phyloP scores from a whole-genome alignment of 2,888 invertebrate genomes.

The Lasius fuliginosus region DNA sequence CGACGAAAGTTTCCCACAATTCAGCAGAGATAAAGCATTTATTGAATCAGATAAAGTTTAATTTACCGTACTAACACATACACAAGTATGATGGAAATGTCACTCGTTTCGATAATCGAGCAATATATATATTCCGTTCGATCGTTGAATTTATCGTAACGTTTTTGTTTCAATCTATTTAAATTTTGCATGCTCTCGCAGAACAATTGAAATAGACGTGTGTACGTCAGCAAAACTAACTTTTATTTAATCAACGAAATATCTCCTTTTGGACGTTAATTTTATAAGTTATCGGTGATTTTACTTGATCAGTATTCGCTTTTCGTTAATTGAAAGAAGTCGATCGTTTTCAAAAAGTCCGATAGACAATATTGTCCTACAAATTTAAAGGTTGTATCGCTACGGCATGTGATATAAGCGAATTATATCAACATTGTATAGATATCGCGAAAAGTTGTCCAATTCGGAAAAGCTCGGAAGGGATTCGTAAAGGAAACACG shows the following conservation, averaged over 20 bases:
- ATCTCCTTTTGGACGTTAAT: not conserved
- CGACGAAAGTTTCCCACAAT: conserved; percentile 54
- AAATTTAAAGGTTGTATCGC: not conserved
- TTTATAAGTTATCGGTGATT: not conserved
- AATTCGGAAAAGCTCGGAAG: conserved; percentile 40
- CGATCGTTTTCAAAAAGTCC: not conserved
- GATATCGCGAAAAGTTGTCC: conserved; percentile 46
- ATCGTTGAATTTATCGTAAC: conserved; percentile 24
- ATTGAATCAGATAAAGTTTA: conserved; percentile 57
- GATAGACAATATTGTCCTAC: not conserved
- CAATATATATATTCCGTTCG: conserved; percentile 6
- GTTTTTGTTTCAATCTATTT: conserved; percentile 25
- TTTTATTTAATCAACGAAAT: conserved; percentile 18
- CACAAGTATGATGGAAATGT: conserved; percentile 39
- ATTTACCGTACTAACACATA: conserved; percentile 49
- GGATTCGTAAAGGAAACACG: conserved; percentile 26
- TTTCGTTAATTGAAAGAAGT: not conserved
- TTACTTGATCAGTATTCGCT: not conserved
- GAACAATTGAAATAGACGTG: not conserved
- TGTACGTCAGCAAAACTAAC: not conserved
- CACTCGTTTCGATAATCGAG: conserved; percentile 40
- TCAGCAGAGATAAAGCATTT: conserved; percentile 51
- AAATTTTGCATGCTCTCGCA: not conserved
- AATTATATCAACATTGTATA: conserved; percentile 67
- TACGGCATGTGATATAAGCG: not conserved